Evolutionary conservation across 2,888 invertebrate genomes (phyloP), one percentile per base, ranked within the genome.

Genomic region (Amphimallon solstitiale): DNA sequence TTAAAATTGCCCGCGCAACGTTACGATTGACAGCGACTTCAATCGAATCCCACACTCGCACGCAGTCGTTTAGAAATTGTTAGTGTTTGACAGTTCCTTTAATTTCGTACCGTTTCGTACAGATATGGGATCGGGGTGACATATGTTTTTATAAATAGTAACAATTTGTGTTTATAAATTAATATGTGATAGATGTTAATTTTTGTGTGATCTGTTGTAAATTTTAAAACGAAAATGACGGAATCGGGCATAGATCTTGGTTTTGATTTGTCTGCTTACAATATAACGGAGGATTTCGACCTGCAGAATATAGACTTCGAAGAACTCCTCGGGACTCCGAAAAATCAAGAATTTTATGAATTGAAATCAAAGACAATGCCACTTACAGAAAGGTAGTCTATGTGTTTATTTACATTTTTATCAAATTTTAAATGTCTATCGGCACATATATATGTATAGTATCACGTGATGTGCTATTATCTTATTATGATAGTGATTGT

Each of bases 181-280:
- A 51, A 63, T 54, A 63, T 63, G 52, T 63, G 63, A 52, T 63
- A 54, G 29, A 29, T 38, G 52, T 23, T 12, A 37, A 9, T 29
- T 29, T 29, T 15, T 52, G 35, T 15, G 52, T 52, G 52, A 52
- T 29, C 12, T 52, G 15, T 46, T 19, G 46, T 10, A 19, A 46
- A 17, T 46, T 46, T 19, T 10, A 52, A 14, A 23, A 15, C 37
- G n/a, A 80, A 68, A 60, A 86, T 85, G 85, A 84, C 85, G 63
- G 89, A 89, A 76, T 88, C 88, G 45, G 89, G 89, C 29, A 87
- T 89, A 71, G 89, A 89, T 80, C 83, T 89, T 78, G 88, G 87
- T 68, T 89, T 88, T 76, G 89, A 89, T 80, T 83, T 89, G 71
- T 82, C 84, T 68, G 85, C 87, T 68, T 83, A 86, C 60, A 54